Conservation (phyloP, 2,888 invertebrate genomes). For the Zonitis immaculata region DNA sequence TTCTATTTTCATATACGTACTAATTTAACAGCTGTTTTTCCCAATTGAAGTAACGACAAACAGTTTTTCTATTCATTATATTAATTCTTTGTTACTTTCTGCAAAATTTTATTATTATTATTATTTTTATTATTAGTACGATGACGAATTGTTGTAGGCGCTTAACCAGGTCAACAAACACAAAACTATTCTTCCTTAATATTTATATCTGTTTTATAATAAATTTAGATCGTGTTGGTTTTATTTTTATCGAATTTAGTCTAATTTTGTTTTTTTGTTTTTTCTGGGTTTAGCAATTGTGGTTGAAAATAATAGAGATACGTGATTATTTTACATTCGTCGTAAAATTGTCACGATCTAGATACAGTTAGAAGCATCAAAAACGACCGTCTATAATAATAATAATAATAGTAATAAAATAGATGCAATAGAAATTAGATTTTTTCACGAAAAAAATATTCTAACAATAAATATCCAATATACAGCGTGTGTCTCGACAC, state of each 20-base stretch:
- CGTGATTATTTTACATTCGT: neutral
- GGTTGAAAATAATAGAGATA: neutral
- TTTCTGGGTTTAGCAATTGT: neutral
- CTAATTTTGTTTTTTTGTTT: neutral
- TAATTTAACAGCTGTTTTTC: too few relatives aligned
- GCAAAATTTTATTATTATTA: too few relatives aligned
- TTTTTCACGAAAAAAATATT: too few relatives aligned
- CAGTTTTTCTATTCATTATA: too few relatives aligned
- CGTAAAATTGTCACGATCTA: neutral
- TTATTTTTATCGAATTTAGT: neutral
- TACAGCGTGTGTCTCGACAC: too few relatives aligned
- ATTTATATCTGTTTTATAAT: conserved; percentile 5
- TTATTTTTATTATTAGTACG: conserved; percentile 6
- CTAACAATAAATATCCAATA: too few relatives aligned
- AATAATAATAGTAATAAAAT: too few relatives aligned
- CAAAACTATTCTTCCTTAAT: conserved; percentile 5
- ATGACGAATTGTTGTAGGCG: conserved; percentile 14
- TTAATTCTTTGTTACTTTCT: too few relatives aligned
- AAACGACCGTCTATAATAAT: neutral
- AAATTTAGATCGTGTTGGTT: conserved; percentile 12
- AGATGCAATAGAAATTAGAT: too few relatives aligned
- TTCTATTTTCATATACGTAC: too few relatives aligned
- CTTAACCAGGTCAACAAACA: conserved; percentile 17
- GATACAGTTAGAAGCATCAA: conserved; percentile 2
- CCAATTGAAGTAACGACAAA: too few relatives aligned